phyloP scores from a whole-genome alignment of 2,888 invertebrate genomes.

The Megaustenia siamemsis region DNA sequence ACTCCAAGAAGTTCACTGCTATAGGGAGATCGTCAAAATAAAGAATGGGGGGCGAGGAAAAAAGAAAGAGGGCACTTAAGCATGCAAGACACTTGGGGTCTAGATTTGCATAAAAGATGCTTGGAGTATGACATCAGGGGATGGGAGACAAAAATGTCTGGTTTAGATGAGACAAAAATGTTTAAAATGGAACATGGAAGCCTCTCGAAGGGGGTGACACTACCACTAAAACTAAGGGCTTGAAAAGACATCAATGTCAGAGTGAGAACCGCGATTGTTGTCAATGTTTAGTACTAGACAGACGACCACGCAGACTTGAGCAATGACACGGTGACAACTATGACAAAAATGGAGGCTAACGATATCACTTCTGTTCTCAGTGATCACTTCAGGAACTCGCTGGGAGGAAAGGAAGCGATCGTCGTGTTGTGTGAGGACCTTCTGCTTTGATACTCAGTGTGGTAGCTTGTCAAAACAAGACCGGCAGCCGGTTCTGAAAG shows the following conservation, averaged over 20 bases:
- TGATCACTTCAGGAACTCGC: conserved; percentile 7
- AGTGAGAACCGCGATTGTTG: not conserved
- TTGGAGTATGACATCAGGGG: not conserved
- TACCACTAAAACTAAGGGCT: not conserved
- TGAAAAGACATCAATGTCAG: conserved; percentile 31
- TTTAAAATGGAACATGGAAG: not conserved
- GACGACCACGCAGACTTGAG: not conserved
- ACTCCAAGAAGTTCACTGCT: not conserved
- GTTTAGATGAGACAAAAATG: not conserved
- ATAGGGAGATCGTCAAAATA: not conserved
- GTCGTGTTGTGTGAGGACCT: not conserved
- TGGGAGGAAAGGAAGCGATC: conserved; percentile 13
- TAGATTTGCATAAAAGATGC: conserved; percentile 16
- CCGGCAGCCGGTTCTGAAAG: conserved; percentile 18
- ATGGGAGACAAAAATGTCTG: not conserved
- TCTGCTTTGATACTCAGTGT: conserved; percentile 17
- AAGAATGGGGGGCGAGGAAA: not conserved
- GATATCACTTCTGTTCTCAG: conserved; percentile 15
- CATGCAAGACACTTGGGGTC: not conserved
- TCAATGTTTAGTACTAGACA: not conserved
- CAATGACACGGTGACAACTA: not conserved
- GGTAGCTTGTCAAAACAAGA: conserved; percentile 40
- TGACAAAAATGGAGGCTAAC: conserved; percentile 16
- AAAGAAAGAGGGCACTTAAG: not conserved
- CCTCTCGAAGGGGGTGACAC: not conserved